Base-by-base conservation (phyloP, 2,888 invertebrate species). In the Matsumyia berberina region DNA sequence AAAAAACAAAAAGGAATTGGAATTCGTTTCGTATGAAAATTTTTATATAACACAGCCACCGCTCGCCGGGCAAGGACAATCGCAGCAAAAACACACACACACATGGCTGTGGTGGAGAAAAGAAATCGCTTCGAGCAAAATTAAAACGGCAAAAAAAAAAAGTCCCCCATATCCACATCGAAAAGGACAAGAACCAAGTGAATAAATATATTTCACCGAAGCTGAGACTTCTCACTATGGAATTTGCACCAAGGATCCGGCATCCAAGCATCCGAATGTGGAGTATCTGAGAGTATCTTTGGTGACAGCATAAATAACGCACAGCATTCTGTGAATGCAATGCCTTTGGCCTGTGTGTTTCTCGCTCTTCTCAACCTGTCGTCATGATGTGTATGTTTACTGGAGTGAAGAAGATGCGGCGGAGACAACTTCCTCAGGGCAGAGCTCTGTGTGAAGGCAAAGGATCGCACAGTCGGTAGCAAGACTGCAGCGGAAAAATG, bases 281-380 rank as follows among this genome's bases (percentile, higher is more conserved):
- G 44, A 60, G 35, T 46, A 73, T 81, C 58, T 33, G 11, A 37
- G 72, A 73, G 83, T 79, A 69, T 70, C 80, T 76, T 51, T 85
- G 80, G 80, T 85, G 85, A 76, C 85, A 85, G 69, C 85, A 76
- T 85, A 85, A 85, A 85, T 85, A 85, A 85, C 79, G 85, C 64
- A 66, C 69, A 80, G 70, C 66, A 69, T 69, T 77, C 60, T 66
- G 29, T 57, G 69, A 15, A 69, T 58, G 53, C 35, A 12, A 17
- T 11, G n/a, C 11, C 2, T 49, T 9, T 24, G 49, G 9, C 46
- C 49, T 72, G 49, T 49, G 7, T 44, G 64, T 64, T 44, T 64
- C 42, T 33, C 5, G 39, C 11, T 33, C 15, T 17, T 70, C 69
- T 39, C 74, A 76, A 76, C 74, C 82, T 77, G 70, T 74, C 33